Evolutionary conservation across 2,888 invertebrate genomes (phyloP).

Genomic region (Chrysopilus asiliformis): DNA sequence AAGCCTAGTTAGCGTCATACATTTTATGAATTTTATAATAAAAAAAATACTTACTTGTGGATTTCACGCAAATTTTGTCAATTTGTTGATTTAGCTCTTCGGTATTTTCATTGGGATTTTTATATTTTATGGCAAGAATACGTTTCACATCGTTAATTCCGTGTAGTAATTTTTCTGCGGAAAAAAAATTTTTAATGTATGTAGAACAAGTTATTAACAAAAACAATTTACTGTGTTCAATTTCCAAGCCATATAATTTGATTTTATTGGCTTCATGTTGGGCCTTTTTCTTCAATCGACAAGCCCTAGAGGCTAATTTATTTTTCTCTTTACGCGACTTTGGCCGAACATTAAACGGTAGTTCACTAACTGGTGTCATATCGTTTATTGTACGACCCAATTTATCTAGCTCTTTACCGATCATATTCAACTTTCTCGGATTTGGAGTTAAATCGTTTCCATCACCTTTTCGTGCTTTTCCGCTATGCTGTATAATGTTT

Average conservation of each 20-base stretch:
- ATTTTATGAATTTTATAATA: too few species aligned
- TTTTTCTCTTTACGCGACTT: slow-evolving; percentile 97
- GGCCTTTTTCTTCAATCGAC: slow-evolving; percentile 95
- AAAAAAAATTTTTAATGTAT: too few species aligned
- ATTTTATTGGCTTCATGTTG: slow-evolving; percentile 98
- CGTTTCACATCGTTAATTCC: slow-evolving; percentile 68
- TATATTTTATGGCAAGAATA: slow-evolving; percentile 49
- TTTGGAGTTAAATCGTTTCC: slow-evolving; percentile 96
- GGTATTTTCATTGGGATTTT: slow-evolving; percentile 36
- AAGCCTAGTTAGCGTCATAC: slow-evolving; percentile 14
- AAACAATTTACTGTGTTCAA: slow-evolving; percentile 75
- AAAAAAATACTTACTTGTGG: slow-evolving; percentile 49
- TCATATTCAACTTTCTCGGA: slow-evolving; percentile 76
- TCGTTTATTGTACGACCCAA: slow-evolving; percentile 84
- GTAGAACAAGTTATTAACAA: too few species aligned
- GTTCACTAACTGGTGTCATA: slow-evolving; percentile 88
- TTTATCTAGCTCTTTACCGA: slow-evolving; percentile 86
- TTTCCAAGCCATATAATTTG: slow-evolving; percentile 83
- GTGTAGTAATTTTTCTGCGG: slow-evolving; percentile 61
- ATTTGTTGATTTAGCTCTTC: slow-evolving; percentile 58
- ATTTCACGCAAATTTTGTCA: slow-evolving; percentile 52
- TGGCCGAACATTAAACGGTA: slow-evolving; percentile 77
- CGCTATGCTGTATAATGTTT: slow-evolving; percentile 47
- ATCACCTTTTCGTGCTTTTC: slow-evolving; percentile 90
- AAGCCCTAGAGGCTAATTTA: slow-evolving; percentile 91